phyloP scores from a whole-genome alignment of 2,797 vertebrate genomes.

The Tachyglossus aculeatus region DNA sequence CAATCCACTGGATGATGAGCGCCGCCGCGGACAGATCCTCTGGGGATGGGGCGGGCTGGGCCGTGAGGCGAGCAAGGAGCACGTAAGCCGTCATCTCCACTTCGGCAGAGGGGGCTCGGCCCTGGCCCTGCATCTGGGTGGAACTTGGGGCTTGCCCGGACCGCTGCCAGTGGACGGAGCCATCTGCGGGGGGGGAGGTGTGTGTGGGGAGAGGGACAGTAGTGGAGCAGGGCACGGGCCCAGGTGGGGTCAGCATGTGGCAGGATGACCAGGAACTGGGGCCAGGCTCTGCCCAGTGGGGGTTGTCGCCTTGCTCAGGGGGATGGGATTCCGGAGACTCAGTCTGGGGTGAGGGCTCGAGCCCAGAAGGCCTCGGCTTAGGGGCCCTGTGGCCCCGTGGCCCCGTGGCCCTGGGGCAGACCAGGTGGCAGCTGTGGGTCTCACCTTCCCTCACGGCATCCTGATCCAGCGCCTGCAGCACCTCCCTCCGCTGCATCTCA shows the following conservation, averaged over 20 bases:
- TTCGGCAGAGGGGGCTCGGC: slow-evolving; percentile 68
- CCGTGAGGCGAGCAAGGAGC: slow-evolving; percentile 79
- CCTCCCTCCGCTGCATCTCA: slow-evolving; percentile 35
- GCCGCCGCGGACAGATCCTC: slow-evolving; percentile 72
- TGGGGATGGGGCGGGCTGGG: slow-evolving; percentile 53
- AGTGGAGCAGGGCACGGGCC: neutral
- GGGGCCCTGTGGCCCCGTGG: neutral
- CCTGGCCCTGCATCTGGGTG: neutral
- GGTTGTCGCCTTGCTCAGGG: neutral
- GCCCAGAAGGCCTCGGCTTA: neutral
- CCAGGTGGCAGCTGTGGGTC: neutral
- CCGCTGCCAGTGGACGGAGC: slow-evolving; percentile 51
- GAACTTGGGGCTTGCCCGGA: slow-evolving; percentile 1
- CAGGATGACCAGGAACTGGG: neutral
- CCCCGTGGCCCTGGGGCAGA: neutral
- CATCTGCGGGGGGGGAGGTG: slow-evolving; percentile 18
- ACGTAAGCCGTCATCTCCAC: slow-evolving; percentile 86
- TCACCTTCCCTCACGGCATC: slow-evolving; percentile 59
- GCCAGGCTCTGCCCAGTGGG: neutral
- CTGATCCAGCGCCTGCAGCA: slow-evolving; percentile 57
- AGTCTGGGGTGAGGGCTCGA: neutral
- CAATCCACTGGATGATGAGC: slow-evolving; percentile 78
- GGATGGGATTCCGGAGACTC: neutral
- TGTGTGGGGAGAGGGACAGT: neutral
- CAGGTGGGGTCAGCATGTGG: neutral